A percentile compares a stretch with the other conserved stretches of the same genome.
These are phyloP conservation scores for Lutraria rhynchaena DNA, from an alignment of 1,140 invertebrate species.

Conservation along the genomic window DNA sequence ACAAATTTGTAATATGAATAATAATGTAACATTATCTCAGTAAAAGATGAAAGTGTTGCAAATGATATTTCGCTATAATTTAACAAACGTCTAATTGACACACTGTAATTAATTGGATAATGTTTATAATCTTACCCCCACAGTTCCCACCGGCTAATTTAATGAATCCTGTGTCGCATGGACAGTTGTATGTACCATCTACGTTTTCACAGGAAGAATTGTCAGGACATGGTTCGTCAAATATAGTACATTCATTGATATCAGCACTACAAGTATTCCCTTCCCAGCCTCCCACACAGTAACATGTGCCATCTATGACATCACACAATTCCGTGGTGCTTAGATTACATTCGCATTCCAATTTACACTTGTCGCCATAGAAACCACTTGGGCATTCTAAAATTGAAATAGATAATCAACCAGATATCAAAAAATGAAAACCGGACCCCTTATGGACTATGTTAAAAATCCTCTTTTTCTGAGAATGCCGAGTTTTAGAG, in stretches of 20 bases:
- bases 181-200: background rate
- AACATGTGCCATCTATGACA: background rate
- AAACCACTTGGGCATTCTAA: slow-evolving; percentile 2
- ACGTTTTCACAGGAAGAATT: slow-evolving; percentile 2
- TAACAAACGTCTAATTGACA: too few species aligned
- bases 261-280: background rate
- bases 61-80: too few species aligned
- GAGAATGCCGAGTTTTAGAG: too few species aligned
- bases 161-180: slow-evolving; percentile 1
- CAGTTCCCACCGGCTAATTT: background rate
- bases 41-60: too few species aligned
- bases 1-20: too few species aligned
- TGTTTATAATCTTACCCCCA: background rate
- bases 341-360: background rate
- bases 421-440: background rate
- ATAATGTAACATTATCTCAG: too few species aligned
- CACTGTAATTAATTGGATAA: too few species aligned
- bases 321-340: background rate
- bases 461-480: too few species aligned
- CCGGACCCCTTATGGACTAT: background rate
- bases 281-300: background rate
- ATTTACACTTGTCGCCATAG: background rate
- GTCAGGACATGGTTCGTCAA: background rate
- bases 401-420: background rate
- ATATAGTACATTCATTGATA: slow-evolving; percentile 1